Base-by-base conservation (phyloP, 2,888 invertebrate species). In the Saturnia pavonia region DNA sequence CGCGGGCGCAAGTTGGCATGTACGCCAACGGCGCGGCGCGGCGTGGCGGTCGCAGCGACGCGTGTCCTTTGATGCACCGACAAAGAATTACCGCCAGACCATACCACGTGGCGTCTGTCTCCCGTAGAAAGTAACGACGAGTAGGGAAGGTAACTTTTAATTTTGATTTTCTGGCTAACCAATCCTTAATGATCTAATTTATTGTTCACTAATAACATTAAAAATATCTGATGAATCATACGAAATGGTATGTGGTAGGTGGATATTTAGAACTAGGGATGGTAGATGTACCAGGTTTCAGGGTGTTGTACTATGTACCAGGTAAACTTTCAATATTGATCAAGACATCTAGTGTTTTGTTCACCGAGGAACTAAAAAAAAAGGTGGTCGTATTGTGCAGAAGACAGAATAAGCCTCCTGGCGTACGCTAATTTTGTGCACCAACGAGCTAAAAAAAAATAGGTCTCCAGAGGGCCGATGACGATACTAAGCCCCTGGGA, bases 1-100 rank as follows among this genome's bases (percentile, higher is more conserved):
- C 78, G 81, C 77, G 69, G 67, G 80, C 81, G 80, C 85, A 78
- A 72, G 69, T 67, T 48, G 66, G 70, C 51, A 65, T 70, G 69
- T 70, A 69, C 66, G 68, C 43, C 57, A 73, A 72, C 73, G 73
- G 74, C 72, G 74, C 69, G 74, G 74, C 72, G 77, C 78, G 72
- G 77, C 78, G 75, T 27, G 65, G 78, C 77, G 77, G 80, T 77
- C 80, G 85, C 83, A 81, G 85, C 82, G 85, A 81, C 83, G 86
- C 88, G 83, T 85, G 85, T 82, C 85, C 82, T 92, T 92, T 93
- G 92, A 91, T 83, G 78, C 78, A 85, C 92, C 92, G 92, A 91
- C 92, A 92, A 92, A 92, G 91, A 72, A 68, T 70, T 75, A 82
- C 88, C 88, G 88, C 84, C 83, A 80, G 78, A 80, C 78, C 80